These are phyloP conservation scores for Halictus ligatus DNA, from an alignment of 2,888 invertebrate species.

Conservation along the genomic window DNA sequence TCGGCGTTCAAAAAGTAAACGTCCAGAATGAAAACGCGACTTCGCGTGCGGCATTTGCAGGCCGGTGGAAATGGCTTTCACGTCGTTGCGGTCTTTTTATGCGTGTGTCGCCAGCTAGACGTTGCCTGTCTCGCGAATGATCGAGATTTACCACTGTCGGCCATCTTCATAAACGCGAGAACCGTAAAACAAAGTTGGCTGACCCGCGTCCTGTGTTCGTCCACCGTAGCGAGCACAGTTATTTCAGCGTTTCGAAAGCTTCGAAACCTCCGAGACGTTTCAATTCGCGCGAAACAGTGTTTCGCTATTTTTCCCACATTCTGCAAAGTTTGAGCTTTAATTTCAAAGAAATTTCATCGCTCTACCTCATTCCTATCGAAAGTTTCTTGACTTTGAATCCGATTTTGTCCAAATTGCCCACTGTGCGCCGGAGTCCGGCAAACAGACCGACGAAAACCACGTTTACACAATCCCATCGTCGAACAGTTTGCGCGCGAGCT, in stretches of 20 bases:
- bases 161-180: constrained; percentile 31
- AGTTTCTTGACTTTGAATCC: no score
- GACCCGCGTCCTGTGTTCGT: neutral
- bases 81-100: constrained; percentile 17
- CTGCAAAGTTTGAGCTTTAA: no score
- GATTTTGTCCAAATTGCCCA: no score
- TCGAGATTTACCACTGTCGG: constrained; percentile 50
- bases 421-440: neutral
- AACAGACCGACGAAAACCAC: neutral
- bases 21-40: neutral
- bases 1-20: neutral
- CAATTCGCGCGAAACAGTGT: neutral
- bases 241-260: neutral
- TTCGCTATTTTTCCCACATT: no score
- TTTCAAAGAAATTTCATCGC: no score
- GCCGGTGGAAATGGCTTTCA: constrained; percentile 25
- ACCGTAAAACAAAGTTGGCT: neutral
- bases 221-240: neutral
- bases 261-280: neutral
- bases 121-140: constrained; percentile 23
- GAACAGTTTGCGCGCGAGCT: constrained; percentile 10
- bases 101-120: constrained; percentile 18
- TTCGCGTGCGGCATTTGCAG: neutral
- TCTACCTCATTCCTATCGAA: no score
- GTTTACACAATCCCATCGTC: constrained; percentile 14